A percentile compares a stretch with the other conserved stretches of the same genome.
Evolutionary conservation across 2,888 invertebrate genomes (phyloP).

Genomic region (Saturnia japonica): DNA sequence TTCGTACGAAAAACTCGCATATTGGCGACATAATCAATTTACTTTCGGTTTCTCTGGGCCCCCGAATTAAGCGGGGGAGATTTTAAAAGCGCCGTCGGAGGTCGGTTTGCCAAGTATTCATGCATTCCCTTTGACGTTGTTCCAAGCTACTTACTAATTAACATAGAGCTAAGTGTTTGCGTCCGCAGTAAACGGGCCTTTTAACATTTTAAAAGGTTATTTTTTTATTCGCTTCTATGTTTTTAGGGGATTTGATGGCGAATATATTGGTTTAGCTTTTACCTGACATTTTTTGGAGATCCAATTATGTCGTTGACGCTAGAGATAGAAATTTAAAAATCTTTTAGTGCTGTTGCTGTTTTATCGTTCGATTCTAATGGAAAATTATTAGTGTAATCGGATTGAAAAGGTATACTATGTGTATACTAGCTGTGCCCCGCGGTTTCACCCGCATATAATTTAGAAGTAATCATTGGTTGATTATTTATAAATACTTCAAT

Average conservation of each 20-base stretch:
- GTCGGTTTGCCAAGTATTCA: constrained; percentile 77
- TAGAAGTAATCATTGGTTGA: no score
- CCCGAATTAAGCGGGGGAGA: constrained; percentile 70
- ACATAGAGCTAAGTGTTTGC: constrained; percentile 80
- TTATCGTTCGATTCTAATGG: not conserved
- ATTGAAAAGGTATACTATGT: not conserved
- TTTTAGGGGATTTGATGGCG: constrained; percentile 73
- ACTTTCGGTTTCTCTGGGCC: constrained; percentile 75
- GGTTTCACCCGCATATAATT: no score
- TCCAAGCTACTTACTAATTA: constrained; percentile 80
- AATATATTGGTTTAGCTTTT: constrained; percentile 70
- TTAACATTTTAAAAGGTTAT: constrained; percentile 76
- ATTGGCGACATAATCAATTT: constrained; percentile 77
- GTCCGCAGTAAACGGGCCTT: constrained; percentile 81
- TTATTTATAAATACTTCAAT: no score
- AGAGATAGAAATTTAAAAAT: constrained; percentile 46
- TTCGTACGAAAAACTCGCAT: constrained; percentile 66
- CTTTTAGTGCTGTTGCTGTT: constrained; percentile 25
- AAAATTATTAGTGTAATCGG: not conserved
- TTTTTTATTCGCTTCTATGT: constrained; percentile 63
- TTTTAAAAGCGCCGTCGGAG: constrained; percentile 77
- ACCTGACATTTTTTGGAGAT: constrained; percentile 65
- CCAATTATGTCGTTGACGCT: constrained; percentile 61
- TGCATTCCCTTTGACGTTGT: constrained; percentile 81
- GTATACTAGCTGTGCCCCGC: no score